phyloP scores from a whole-genome alignment of 2,888 invertebrate species.

The Drosophila subsilvestris region DNA sequence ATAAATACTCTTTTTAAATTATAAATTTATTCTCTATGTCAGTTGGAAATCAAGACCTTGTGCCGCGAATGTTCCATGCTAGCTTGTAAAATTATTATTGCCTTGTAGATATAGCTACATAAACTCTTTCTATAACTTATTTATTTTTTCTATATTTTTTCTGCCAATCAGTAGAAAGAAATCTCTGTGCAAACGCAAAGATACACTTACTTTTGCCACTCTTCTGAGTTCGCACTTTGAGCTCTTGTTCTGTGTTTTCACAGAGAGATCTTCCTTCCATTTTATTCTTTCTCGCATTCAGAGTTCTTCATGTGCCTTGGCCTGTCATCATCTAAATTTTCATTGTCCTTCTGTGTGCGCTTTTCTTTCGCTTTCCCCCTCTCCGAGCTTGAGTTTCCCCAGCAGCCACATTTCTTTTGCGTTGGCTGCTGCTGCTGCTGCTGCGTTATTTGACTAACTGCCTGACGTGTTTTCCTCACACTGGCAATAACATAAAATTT shows the following conservation, averaged over 20 bases:
- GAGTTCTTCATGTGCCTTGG: constrained; percentile 10
- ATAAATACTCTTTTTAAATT: no score
- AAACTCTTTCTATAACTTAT: no score
- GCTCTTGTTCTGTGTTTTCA: constrained; percentile 4
- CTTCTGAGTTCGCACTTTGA: constrained; percentile 5
- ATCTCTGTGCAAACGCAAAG: not conserved
- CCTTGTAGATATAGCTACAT: no score
- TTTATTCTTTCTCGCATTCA: not conserved
- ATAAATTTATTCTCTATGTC: no score
- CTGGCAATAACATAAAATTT: constrained; percentile 82
- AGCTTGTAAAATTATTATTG: no score
- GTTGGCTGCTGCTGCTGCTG: not conserved
- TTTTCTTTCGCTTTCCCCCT: constrained; percentile 45
- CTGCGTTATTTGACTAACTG: constrained; percentile 77
- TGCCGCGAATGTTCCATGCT: no score
- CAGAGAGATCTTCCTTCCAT: not conserved
- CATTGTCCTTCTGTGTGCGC: constrained; percentile 51
- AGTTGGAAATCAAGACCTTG: no score
- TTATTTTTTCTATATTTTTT: not conserved
- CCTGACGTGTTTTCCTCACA: constrained; percentile 81
- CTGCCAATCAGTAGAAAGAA: not conserved
- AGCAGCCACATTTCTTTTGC: constrained; percentile 45
- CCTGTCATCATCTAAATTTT: constrained; percentile 59
- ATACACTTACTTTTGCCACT: not conserved
- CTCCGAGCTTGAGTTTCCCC: constrained; percentile 26